Evolutionary conservation across 2,113 vertebrate genomes (phyloP), one percentile per base, ranked within the genome.

Genomic region (Petromus typicus): DNA sequence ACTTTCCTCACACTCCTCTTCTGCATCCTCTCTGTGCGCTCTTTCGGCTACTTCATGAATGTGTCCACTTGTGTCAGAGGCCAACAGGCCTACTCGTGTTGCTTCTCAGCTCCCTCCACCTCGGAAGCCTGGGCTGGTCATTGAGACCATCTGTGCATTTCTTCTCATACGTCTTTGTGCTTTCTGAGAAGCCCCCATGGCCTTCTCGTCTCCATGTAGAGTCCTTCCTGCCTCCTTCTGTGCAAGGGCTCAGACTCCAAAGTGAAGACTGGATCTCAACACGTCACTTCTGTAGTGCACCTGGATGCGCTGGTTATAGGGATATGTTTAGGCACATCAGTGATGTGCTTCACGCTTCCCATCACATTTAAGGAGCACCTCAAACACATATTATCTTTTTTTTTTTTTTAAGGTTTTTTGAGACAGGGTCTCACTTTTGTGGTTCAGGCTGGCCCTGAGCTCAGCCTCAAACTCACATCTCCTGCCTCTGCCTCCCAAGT

Each of bases 21-120:
- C 14, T 78, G 57, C 76, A 88, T 57, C 79, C 45, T 79, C 57
- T 40, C 85, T 92, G 34, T 56, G n/a, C 91, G 71, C 54, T 96
- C 95, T 91, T 93, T 32, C 17, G 37, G 61, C 75, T 91, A 63
- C 57, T 92, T 93, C 88, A 81, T 95, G 83, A 93, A 95, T 78
- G 80, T 63, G 81, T 83, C 56, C 37, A 34, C 86, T 89, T 95
- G 91, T 88, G 95, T 95, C 96, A 93, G 80, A 94, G 37, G 94
- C 22, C 61, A 18, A 32, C 1, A 81, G 90, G 76, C 22, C 34
- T 12, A 43, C 32, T 90, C 56, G 57, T 76, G 34, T 13, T 82
- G 51, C 69, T 92, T 86, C 69, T 76, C 43, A 32, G 82, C 25
- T 79, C 56, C 64, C n/a, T 11, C 22, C 17, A 67, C 57, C 25